Conservation (phyloP, 2,888 invertebrate species). For the Alentia gelatinosa region DNA sequence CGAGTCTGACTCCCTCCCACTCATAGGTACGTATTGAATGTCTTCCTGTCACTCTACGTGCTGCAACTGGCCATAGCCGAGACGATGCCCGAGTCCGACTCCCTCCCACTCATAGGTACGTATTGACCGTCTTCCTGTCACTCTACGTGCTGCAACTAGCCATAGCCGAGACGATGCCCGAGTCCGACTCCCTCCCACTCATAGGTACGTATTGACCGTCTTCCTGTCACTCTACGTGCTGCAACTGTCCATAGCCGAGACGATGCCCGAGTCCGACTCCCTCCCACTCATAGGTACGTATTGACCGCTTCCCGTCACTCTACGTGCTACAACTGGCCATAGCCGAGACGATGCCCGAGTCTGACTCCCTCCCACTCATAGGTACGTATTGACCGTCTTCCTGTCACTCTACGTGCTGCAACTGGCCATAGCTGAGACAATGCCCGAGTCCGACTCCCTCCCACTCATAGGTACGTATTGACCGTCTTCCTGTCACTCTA, state of each 20-base stretch:
- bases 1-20: slow-evolving; percentile 79
- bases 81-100: slow-evolving; percentile 80
- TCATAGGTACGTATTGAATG: slow-evolving; percentile 78
- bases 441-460: slow-evolving; percentile 79
- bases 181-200: background rate
- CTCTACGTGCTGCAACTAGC: slow-evolving; percentile 79
- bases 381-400: slow-evolving; percentile 77
- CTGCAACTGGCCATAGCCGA: slow-evolving; percentile 80
- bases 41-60: too few species aligned
- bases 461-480: slow-evolving; percentile 77
- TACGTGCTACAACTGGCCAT: slow-evolving; percentile 79
- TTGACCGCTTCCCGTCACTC: slow-evolving; percentile 78
- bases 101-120: slow-evolving; percentile 79
- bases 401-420: slow-evolving; percentile 79
- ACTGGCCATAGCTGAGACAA: slow-evolving; percentile 77
- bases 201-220: slow-evolving; percentile 74
- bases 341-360: slow-evolving; percentile 80
- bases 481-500: too few species aligned
- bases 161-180: background rate
- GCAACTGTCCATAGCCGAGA: slow-evolving; percentile 65
- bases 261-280: background rate
- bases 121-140: too few species aligned
- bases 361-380: slow-evolving; percentile 78
- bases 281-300: background rate
- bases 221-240: too few species aligned